These are phyloP conservation scores for Egretta garzetta DNA, from an alignment of 2,113 vertebrate genomes.

Conservation along the genomic window DNA sequence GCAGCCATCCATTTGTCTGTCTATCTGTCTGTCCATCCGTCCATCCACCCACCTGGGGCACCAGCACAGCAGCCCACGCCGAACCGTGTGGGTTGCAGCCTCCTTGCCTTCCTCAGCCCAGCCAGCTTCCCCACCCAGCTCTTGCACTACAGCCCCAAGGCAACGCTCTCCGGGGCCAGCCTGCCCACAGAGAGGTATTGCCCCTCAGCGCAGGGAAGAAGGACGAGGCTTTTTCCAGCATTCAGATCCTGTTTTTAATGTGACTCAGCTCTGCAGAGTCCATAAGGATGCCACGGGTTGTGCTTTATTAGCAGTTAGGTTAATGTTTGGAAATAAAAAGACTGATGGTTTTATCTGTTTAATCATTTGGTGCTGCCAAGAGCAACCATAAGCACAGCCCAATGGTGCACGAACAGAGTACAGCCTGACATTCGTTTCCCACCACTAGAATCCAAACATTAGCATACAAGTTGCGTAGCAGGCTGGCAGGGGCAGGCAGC, in stretches of 20 bases:
- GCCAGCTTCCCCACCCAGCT: neutral
- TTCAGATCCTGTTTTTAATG: constrained; percentile 61
- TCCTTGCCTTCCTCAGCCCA: neutral
- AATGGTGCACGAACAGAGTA: constrained; percentile 27
- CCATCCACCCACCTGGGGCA: neutral
- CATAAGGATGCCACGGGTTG: constrained; percentile 27
- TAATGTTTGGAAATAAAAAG: constrained; percentile 73
- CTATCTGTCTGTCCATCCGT: too few species aligned
- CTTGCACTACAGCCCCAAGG: neutral
- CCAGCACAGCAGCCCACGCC: neutral
- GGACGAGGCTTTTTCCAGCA: constrained; percentile 62
- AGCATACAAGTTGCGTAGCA: constrained; percentile 25
- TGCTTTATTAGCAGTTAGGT: constrained; percentile 72
- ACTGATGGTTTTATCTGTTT: constrained; percentile 70
- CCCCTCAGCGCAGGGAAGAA: constrained; percentile 40
- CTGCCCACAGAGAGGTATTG: neutral
- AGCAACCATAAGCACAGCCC: constrained; percentile 59
- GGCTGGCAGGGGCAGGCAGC: constrained; percentile 51
- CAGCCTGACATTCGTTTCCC: constrained; percentile 35
- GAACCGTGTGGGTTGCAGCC: neutral
- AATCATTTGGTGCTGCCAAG: constrained; percentile 52
- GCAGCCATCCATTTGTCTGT: too few species aligned
- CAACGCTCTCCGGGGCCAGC: neutral
- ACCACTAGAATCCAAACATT: constrained; percentile 41
- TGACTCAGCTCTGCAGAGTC: constrained; percentile 67